These are phyloP conservation scores for Scartelaos histophorus DNA, from an alignment of 2,113 vertebrate genomes.

Conservation along the genomic window DNA sequence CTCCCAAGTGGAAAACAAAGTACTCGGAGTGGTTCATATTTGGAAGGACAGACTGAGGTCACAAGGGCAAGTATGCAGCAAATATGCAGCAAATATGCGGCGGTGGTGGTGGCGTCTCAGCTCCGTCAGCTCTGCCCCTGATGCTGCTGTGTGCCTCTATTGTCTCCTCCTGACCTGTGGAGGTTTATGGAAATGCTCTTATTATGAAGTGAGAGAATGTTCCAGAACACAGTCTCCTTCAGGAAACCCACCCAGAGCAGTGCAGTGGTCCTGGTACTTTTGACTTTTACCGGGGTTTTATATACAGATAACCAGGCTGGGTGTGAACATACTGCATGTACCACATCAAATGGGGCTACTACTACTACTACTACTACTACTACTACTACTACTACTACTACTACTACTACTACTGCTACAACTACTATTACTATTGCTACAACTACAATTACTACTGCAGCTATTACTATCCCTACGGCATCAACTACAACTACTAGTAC, in stretches of 20 bases:
- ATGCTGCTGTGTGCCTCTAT: conserved; percentile 60
- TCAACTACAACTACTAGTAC: no score
- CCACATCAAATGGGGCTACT: no score
- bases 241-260: conserved; percentile 5
- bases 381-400: no score
- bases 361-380: no score
- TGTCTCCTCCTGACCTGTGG: conserved; percentile 63
- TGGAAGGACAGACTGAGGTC: neutral
- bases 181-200: conserved; percentile 61
- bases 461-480: no score
- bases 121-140: conserved; percentile 57
- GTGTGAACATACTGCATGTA: no score
- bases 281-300: no score
- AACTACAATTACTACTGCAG: no score
- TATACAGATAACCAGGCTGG: no score
- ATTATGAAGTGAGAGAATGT: conserved; percentile 40
- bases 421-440: no score
- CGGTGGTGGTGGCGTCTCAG: no score
- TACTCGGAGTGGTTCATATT: neutral
- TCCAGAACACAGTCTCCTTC: conserved; percentile 57
- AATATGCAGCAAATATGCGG: conserved; percentile 55
- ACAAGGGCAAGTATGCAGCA: conserved; percentile 52
- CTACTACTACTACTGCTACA: no score
- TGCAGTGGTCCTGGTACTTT: conserved; percentile 11
- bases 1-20: neutral